phyloP scores from a whole-genome alignment of 2,113 vertebrate genomes.

The Clarias magur region DNA sequence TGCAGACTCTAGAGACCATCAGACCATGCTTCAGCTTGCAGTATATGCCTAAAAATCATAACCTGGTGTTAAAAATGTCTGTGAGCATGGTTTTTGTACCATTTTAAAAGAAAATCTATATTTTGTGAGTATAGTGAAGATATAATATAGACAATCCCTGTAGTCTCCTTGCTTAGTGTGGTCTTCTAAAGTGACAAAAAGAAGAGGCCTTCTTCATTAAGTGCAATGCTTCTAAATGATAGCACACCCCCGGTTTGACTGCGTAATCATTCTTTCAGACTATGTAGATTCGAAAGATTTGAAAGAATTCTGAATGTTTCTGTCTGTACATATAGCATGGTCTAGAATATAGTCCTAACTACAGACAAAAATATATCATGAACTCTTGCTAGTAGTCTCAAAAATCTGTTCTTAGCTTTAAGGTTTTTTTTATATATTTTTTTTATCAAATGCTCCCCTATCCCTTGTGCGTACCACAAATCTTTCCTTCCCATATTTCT shows the following conservation, averaged over 20 bases:
- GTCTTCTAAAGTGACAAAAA: slow-evolving; percentile 43
- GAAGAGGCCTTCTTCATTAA: slow-evolving; percentile 21
- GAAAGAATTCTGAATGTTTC: background rate
- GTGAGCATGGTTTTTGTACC: slow-evolving; percentile 74
- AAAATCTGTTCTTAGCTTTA: background rate
- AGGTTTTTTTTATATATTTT: background rate
- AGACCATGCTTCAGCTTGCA: slow-evolving; percentile 56
- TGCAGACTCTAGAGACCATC: slow-evolving; percentile 23
- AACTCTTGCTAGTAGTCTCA: background rate
- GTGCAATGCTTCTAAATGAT: slow-evolving; percentile 43
- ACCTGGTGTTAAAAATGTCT: slow-evolving; percentile 70
- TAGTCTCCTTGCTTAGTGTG: slow-evolving; percentile 44
- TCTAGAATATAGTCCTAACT: slow-evolving; percentile 7
- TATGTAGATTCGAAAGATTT: slow-evolving; percentile 18
- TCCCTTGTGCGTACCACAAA: background rate
- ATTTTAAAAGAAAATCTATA: slow-evolving; percentile 65
- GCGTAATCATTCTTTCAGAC: slow-evolving; percentile 2
- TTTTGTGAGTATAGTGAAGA: slow-evolving; percentile 48
- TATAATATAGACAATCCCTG: slow-evolving; percentile 47
- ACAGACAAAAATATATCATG: background rate
- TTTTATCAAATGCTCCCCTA: slow-evolving; percentile 5
- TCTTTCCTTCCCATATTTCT: slow-evolving; percentile 1
- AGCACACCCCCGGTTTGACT: slow-evolving; percentile 24
- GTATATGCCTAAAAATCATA: slow-evolving; percentile 69
- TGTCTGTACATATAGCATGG: slow-evolving; percentile 24